These are phyloP conservation scores for Phrynocephalus guinanensis DNA, from an alignment of 2,797 vertebrate species.

Conservation along the genomic window DNA sequence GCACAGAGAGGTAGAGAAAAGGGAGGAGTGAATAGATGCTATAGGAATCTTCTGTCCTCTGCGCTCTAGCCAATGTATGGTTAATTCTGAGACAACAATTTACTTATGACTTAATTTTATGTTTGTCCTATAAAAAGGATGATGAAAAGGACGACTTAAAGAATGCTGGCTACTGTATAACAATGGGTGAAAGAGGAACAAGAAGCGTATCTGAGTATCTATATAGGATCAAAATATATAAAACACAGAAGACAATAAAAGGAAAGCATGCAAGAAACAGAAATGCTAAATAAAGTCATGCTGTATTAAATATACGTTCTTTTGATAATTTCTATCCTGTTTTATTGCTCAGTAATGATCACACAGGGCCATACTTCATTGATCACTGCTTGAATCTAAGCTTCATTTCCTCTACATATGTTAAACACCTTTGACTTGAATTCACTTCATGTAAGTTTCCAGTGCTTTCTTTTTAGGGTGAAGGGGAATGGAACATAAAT, in stretches of 20 bases:
- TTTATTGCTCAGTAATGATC: constrained; percentile 76
- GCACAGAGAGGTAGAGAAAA: too few relatives aligned
- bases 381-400: constrained; percentile 77
- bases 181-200: constrained; percentile 66
- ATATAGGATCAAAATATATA: constrained; percentile 73
- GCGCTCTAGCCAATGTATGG: background rate
- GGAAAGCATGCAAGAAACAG: constrained; percentile 72
- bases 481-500: constrained; percentile 74
- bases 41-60: background rate
- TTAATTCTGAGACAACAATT: background rate
- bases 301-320: constrained; percentile 74
- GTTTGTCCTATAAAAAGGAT: too few relatives aligned
- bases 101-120: background rate
- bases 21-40: background rate
- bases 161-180: constrained; percentile 48
- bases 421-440: constrained; percentile 77
- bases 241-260: constrained; percentile 72
- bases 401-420: constrained; percentile 76
- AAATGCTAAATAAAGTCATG: constrained; percentile 68
- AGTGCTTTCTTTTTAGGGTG: constrained; percentile 72
- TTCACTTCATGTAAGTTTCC: constrained; percentile 76
- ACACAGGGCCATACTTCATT: constrained; percentile 75
- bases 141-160: background rate
- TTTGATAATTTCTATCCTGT: constrained; percentile 75
- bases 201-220: constrained; percentile 66